Base-by-base conservation (phyloP, 1,140 invertebrate genomes). In the Drosophila suzukii region DNA sequence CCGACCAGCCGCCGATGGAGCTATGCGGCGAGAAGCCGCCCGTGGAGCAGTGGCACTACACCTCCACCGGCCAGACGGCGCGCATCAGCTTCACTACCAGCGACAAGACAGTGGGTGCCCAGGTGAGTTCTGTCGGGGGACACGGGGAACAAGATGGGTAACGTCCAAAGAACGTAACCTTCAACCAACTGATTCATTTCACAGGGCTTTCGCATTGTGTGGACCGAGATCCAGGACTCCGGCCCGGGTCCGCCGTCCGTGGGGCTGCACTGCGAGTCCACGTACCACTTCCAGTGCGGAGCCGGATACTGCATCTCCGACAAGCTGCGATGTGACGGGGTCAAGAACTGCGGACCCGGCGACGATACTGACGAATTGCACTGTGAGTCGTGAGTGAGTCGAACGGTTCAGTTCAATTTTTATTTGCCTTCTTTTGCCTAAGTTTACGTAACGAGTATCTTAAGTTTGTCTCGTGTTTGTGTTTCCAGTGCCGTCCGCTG, bases 181-280 rank as follows among this genome's bases (percentile, higher is more conserved):
- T n/a, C 5, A 24, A 44, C 15, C 10, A 6, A 12, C 47, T 3
- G n/a, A 46, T 11, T 2, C 24, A n/a, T 8, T 34, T 34, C 20
- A 4, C n/a, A 95, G 85, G 97, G 97, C 54, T 98, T 98, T 93
- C 95, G 95, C 77, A 96, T 96, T 27, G 95, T 97, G 49, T 98
- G 97, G 97, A 98, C 97, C 17, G 97, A 98, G 93, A 95, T 97
- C 67, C 93, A 94, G 68, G 94, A 93, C 47, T 93, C 94, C 10
- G 90, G 88, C 12, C 88, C 91, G 59, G 92, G 91, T 57, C 88
- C 91, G 51, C 90, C 91, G 66, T 88, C 88, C 44, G 91, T 92
- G 63, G 84, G 86, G 7, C 70, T 91, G 57, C 84, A 91, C 38
- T 92, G 92, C 72, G 92, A 92, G 78, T 91, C 92, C 61, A 90